Percentiles rank a stretch among this genome's conserved stretches.
Conservation (phyloP, 2,113 vertebrate genomes). For the Deroptyus accipitrinus region DNA sequence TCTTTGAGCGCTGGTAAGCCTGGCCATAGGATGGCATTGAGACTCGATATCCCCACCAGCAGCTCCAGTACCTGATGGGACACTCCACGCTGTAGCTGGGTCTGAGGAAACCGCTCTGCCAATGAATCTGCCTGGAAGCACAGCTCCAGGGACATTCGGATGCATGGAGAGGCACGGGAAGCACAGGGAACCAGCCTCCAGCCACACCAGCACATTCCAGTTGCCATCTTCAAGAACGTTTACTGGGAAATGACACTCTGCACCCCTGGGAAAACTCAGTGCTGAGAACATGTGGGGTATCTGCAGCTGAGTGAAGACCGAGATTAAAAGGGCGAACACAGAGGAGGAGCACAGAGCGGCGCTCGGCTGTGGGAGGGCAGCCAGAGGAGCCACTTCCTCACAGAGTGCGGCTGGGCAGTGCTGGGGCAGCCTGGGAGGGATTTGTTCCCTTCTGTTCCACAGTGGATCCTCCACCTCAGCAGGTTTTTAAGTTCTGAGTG, state of each 20-base stretch:
- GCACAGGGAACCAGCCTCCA: not conserved
- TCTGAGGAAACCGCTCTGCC: accelerated
- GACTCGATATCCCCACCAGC: not conserved
- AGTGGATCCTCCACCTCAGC: not conserved
- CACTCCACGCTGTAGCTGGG: not conserved
- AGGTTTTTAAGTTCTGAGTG: not conserved
- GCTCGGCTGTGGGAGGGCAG: not conserved
- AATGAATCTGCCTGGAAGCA: not conserved
- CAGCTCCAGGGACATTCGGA: not conserved
- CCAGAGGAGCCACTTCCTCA: not conserved
- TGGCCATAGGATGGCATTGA: accelerated
- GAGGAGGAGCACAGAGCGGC: accelerated
- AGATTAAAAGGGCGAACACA: not conserved
- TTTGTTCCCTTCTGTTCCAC: not conserved
- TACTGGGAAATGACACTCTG: not conserved
- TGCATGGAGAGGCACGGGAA: not conserved
- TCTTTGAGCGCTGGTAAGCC: accelerated
- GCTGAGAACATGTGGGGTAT: accelerated
- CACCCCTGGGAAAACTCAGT: not conserved
- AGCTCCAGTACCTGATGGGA: not conserved
- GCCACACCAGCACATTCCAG: accelerated
- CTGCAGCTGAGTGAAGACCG: not conserved
- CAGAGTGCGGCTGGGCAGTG: not conserved
- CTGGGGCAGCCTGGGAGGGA: not conserved
- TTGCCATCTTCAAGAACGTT: not conserved